A percentile compares a stretch with the other conserved stretches of the same genome.
Conservation (phyloP, 2,888 invertebrate genomes). For the Heteropelma amictum region DNA sequence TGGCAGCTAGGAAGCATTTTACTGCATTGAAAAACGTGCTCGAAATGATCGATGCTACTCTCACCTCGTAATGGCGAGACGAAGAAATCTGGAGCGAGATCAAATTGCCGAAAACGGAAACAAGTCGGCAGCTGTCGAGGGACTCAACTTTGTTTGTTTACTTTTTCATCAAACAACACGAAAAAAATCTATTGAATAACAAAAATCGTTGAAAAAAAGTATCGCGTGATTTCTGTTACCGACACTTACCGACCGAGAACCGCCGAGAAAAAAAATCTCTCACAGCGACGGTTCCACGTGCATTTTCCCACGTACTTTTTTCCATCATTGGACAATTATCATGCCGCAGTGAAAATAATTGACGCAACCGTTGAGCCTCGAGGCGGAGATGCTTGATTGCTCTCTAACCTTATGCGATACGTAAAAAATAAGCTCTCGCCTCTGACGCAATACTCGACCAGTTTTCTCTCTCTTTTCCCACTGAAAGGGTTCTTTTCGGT, state of each 20-base stretch:
- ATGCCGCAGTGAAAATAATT: constrained; percentile 20
- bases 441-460: constrained; percentile 4
- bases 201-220: not conserved
- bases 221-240: too few relatives aligned
- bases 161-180: not conserved
- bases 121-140: constrained; percentile 25
- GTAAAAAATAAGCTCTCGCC: constrained; percentile 9
- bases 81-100: constrained; percentile 53
- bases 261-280: too few relatives aligned
- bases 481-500: constrained; percentile 9
- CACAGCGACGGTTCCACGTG: not conserved
- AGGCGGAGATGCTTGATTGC: constrained; percentile 3
- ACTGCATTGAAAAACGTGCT: constrained; percentile 35
- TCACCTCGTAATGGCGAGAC: constrained; percentile 48
- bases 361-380: not conserved
- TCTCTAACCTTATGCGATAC: constrained; percentile 37
- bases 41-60: constrained; percentile 44
- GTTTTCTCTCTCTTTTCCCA: not conserved
- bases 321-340: constrained; percentile 27
- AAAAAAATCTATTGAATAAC: not conserved
- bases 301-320: constrained; percentile 11
- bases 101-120: constrained; percentile 40
- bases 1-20: constrained; percentile 41
- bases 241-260: too few relatives aligned
- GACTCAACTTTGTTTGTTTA: constrained; percentile 1